Evolutionary conservation across 2,888 invertebrate genomes (phyloP).

Genomic region (Synanthedon andrenaeformis): DNA sequence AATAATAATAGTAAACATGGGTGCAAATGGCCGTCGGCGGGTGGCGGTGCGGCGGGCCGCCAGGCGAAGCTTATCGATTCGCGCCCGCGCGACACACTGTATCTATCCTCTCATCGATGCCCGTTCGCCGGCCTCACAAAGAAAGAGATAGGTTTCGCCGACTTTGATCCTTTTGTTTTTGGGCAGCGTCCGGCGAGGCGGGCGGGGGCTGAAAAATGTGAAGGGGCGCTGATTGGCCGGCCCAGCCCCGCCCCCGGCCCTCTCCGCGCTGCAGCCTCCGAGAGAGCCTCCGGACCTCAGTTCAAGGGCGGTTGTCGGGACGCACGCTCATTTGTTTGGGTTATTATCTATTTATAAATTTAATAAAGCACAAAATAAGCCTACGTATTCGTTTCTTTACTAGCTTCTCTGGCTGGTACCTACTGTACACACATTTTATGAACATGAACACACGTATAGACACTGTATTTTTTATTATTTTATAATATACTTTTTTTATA

Average conservation of each 20-base stretch:
- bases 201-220: conserved; percentile 69
- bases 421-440: not conserved
- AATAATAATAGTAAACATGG: conserved; percentile 70
- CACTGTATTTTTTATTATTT: too few relatives aligned
- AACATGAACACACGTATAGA: too few relatives aligned
- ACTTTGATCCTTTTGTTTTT: conserved; percentile 72
- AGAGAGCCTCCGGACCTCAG: conserved; percentile 24
- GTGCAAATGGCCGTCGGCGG: conserved; percentile 63
- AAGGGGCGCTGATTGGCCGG: conserved; percentile 67
- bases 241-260: conserved; percentile 43
- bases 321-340: conserved; percentile 53
- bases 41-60: conserved; percentile 27
- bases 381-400: conserved; percentile 1
- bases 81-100: conserved; percentile 68
- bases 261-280: conserved; percentile 29
- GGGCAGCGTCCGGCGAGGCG: conserved; percentile 69
- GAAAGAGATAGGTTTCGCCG: conserved; percentile 71
- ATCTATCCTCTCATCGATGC: conserved; percentile 70
- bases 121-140: conserved; percentile 65
- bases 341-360: conserved; percentile 11
- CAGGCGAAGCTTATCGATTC: conserved; percentile 49
- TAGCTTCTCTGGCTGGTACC: not conserved
- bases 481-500: too few relatives aligned
- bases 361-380: conserved; percentile 8
- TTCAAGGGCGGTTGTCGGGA: conserved; percentile 64